Conservation (phyloP, 2,888 invertebrate species). For the Rotaria magnacalcarata region DNA sequence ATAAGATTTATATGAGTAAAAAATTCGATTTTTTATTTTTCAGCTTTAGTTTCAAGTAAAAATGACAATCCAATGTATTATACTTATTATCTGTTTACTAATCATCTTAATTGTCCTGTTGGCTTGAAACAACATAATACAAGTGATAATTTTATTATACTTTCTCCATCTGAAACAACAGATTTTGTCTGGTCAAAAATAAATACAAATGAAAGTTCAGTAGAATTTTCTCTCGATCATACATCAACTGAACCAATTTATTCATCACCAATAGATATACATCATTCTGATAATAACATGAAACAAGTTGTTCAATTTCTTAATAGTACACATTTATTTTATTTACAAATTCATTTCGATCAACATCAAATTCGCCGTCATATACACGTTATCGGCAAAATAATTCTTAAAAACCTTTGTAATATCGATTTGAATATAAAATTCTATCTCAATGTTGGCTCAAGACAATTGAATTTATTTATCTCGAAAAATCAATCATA, state of each 20-base stretch:
- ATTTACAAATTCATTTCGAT: background rate
- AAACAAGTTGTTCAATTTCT: background rate
- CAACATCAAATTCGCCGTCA: slow-evolving; percentile 8
- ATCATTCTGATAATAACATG: background rate
- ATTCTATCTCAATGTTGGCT: background rate
- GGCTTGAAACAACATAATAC: slow-evolving; percentile 28
- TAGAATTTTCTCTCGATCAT: background rate
- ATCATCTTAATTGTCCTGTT: slow-evolving; percentile 26
- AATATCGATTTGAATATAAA: background rate
- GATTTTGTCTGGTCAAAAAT: background rate
- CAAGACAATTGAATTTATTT: background rate
- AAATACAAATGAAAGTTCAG: background rate
- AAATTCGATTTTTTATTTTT: background rate
- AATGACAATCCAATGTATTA: background rate
- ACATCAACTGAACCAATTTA: background rate
- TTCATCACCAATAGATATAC: background rate
- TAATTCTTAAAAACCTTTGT: background rate
- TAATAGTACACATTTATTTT: background rate
- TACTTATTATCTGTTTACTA: background rate
- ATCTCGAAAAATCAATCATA: background rate
- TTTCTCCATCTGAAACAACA: background rate
- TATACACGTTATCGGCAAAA: background rate
- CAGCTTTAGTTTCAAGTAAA: background rate
- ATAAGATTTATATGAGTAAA: too few relatives aligned
- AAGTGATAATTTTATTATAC: background rate